Evolutionary conservation across 2,888 invertebrate genomes (phyloP).

Genomic region (Dromius quadrimaculatus): DNA sequence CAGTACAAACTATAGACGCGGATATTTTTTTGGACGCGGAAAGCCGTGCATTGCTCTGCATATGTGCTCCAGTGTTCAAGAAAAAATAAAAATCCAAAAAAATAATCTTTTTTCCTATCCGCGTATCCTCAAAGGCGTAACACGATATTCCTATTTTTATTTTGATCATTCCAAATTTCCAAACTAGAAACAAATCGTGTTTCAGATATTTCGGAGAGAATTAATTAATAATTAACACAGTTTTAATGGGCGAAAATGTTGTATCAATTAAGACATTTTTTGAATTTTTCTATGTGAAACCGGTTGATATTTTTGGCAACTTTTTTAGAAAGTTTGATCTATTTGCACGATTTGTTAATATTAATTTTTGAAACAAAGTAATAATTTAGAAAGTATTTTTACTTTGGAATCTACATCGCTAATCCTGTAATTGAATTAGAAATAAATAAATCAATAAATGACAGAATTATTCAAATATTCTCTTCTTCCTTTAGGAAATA

Average conservation of each 20-base stretch:
- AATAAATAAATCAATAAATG: no score
- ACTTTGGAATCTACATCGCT: no score
- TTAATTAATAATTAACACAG: constrained; percentile 12
- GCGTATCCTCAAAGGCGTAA: constrained; percentile 13
- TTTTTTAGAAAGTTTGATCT: constrained; percentile 38
- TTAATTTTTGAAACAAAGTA: no score
- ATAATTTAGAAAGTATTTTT: no score
- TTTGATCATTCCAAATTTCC: not conserved
- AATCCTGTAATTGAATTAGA: no score
- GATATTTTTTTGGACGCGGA: constrained; percentile 32
- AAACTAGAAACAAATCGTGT: not conserved
- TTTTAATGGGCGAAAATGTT: constrained; percentile 14
- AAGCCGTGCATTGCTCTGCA: constrained; percentile 12
- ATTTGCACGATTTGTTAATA: constrained; percentile 40
- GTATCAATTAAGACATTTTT: constrained; percentile 27
- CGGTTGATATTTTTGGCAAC: constrained; percentile 33
- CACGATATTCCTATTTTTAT: constrained; percentile 25
- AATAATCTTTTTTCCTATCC: constrained; percentile 23
- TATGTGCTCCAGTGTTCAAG: constrained; percentile 7
- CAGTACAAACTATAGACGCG: constrained; percentile 18
- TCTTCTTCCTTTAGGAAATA: no score
- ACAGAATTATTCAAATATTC: no score
- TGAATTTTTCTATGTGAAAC: constrained; percentile 26
- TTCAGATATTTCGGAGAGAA: constrained; percentile 1
- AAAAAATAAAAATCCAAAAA: constrained; percentile 24